Conservation (phyloP, 2,797 vertebrate species). For the Clarias laeviceps region DNA sequence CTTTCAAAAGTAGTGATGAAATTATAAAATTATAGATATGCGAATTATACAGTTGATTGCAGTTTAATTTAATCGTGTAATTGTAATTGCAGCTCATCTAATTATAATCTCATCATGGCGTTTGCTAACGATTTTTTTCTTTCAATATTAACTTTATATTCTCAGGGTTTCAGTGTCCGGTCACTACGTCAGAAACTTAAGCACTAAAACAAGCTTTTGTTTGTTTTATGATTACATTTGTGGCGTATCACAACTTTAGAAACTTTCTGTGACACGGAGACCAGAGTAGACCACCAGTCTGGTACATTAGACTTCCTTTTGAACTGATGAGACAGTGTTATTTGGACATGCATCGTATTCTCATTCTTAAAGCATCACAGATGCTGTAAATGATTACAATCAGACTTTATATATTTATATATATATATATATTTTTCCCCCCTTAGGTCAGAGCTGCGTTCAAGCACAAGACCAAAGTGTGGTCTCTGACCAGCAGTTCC, state of each 20-base stretch:
- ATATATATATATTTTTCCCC: not conserved
- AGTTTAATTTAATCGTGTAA: not conserved
- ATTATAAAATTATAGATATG: not conserved
- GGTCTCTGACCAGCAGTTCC: slow-evolving; percentile 94
- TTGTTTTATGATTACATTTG: not conserved
- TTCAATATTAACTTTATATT: not conserved
- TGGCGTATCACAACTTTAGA: not conserved
- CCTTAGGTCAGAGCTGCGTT: slow-evolving; percentile 94
- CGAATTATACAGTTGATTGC: not conserved
- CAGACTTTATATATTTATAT: not conserved
- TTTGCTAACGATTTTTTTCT: slow-evolving; percentile 3
- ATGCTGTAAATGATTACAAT: not conserved
- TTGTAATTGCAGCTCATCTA: not conserved
- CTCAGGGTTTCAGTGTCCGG: not conserved
- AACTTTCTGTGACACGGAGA: not conserved
- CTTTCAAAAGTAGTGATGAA: not conserved
- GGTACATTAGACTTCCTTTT: not conserved
- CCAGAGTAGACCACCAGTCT: not conserved
- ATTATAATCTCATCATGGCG: slow-evolving; percentile 9
- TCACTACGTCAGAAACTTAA: not conserved
- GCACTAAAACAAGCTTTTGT: not conserved
- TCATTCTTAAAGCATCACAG: not conserved
- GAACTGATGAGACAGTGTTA: not conserved
- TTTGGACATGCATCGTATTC: not conserved
- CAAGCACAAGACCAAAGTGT: slow-evolving; percentile 98